Evolutionary conservation across 2,797 vertebrate species (phyloP), one percentile per base, ranked within the genome.

Genomic region (Tinamus major): DNA sequence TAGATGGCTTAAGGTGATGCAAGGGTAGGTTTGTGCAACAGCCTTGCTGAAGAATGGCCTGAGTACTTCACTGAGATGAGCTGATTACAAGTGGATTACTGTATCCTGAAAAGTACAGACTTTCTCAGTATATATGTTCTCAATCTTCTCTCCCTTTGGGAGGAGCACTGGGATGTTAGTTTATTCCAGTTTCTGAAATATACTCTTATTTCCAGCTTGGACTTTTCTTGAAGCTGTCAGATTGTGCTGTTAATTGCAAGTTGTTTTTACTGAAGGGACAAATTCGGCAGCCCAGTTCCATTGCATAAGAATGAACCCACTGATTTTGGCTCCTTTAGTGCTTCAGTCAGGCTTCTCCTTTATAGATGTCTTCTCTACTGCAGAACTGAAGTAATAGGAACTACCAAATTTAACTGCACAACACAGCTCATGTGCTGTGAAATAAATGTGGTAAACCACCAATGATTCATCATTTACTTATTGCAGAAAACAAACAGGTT

Each of bases 361-460:
- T 49, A 67, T 29, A 85, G 44, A 58, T 1, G 13, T 3, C n/a
- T 80, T 74, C 63, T 74, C 75, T 87, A 21, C 39, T 89, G 56
- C 24, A 93, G 42, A 87, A 85, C 29, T 63, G 58, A 90, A 37
- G n/a, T 68, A 85, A 26, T 64, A 90, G 80, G 58, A 64, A 63
- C 82, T 81, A 76, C 62, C 35, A 85, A 92, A 89, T 86, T 56
- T 89, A 95, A 79, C 64, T 71, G 46, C 61, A 81, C 26, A 79
- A 64, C 65, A 70, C 44, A 51, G 79, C 35, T 95, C 92, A 81
- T 85, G 79, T 90, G 77, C 85, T 86, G 63, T 56, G 74, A 95
- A 96, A 96, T 85, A 92, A 85, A 82, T 89, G 93, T 87, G 91
- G 79, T 91, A 91, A 96, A 90, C 87, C 85, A 92, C 88, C 72